Evolutionary conservation across 2,113 vertebrate genomes (phyloP).

Genomic region (Syngnathus scovelli): DNA sequence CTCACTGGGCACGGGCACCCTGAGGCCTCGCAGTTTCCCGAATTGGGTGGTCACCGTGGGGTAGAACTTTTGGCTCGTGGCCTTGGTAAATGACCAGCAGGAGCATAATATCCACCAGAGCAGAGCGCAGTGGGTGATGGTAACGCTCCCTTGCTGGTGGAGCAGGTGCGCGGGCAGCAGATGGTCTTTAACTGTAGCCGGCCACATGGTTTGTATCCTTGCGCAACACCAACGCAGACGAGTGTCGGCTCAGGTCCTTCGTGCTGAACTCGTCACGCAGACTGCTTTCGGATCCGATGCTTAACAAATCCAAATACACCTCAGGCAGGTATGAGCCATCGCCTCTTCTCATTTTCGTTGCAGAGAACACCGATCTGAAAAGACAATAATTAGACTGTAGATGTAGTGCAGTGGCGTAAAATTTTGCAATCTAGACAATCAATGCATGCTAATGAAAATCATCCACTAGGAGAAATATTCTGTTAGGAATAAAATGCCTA

Average conservation of each 20-base stretch:
- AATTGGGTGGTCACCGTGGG: conserved; percentile 92
- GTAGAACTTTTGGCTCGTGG: conserved; percentile 84
- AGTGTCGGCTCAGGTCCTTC: conserved; percentile 52
- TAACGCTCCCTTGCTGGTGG: conserved; percentile 58
- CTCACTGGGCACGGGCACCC: conserved; percentile 92
- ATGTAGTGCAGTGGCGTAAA: too few relatives aligned
- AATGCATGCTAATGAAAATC: conserved; percentile 3
- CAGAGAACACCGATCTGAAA: conserved; percentile 49
- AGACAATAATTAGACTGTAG: conserved; percentile 1
- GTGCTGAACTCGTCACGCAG: conserved; percentile 45
- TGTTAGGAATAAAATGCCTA: conserved; percentile 22
- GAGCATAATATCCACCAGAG: conserved; percentile 70
- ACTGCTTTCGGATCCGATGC: conserved; percentile 34
- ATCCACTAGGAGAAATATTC: conserved; percentile 14
- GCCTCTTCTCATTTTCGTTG: conserved; percentile 50
- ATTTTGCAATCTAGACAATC: not conserved
- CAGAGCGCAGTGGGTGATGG: conserved; percentile 64
- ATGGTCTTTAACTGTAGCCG: conserved; percentile 62
- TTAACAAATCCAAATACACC: conserved; percentile 45
- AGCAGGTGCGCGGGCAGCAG: conserved; percentile 67
- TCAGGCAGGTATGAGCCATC: conserved; percentile 35
- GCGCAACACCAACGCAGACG: conserved; percentile 54
- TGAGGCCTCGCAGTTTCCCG: conserved; percentile 88
- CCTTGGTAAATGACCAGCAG: conserved; percentile 77
- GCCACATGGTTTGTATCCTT: conserved; percentile 68